These are phyloP conservation scores for Hippocampus comes DNA, from an alignment of 2,113 vertebrate species.

Conservation along the genomic window DNA sequence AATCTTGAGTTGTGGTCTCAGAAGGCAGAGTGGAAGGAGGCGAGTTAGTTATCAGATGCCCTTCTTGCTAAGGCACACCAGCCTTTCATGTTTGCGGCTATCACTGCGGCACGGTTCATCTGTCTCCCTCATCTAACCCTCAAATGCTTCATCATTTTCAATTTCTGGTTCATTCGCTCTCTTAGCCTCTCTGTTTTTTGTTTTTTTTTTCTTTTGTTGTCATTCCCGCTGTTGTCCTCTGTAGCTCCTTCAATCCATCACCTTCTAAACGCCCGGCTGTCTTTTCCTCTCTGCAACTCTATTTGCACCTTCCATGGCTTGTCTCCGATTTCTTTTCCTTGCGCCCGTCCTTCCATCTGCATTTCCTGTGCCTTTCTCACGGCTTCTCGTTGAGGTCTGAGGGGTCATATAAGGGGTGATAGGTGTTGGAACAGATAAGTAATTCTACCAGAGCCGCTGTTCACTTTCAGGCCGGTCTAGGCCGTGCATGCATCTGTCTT, in stretches of 20 bases:
- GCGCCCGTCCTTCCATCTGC: conserved; percentile 30
- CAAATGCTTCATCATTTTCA: conserved; percentile 14
- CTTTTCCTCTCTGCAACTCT: conserved; percentile 32
- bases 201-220: conserved; percentile 5
- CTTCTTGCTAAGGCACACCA: conserved; percentile 21
- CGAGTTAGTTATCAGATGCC: conserved; percentile 37
- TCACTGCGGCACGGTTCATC: conserved; percentile 19
- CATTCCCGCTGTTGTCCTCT: conserved; percentile 21
- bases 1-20: conserved; percentile 45
- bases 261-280: conserved; percentile 24
- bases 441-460: conserved; percentile 42
- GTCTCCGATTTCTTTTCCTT: conserved; percentile 38
- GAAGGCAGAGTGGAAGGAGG: conserved; percentile 31
- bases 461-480: conserved; percentile 29
- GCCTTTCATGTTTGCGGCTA: conserved; percentile 34
- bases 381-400: conserved; percentile 12
- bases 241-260: conserved; percentile 39
- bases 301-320: conserved; percentile 34
- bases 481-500: conserved; percentile 14
- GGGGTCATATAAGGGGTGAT: conserved; percentile 37
- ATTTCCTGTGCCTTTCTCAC: conserved; percentile 24
- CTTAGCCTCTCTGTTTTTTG: conserved; percentile 10
- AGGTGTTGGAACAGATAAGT: conserved; percentile 53
- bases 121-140: conserved; percentile 15
- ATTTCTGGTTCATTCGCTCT: conserved; percentile 24